Evolutionary conservation across 2,797 vertebrate genomes (phyloP).

Genomic region (Taenioides sp.): DNA sequence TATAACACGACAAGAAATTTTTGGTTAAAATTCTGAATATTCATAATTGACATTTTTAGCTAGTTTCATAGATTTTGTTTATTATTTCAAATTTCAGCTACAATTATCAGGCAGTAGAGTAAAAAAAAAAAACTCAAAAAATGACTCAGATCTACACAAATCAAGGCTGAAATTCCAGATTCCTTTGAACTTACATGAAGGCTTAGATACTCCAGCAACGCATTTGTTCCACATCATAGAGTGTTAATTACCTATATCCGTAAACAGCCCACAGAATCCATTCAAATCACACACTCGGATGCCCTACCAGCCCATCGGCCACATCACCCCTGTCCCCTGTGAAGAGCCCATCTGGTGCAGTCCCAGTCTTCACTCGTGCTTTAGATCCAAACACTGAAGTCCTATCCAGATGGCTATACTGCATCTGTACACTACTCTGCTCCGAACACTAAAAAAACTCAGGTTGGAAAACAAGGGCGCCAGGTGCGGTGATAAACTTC

Average conservation of each 20-base stretch:
- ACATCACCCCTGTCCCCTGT: constrained; percentile 84
- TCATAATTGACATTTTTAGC: too few species aligned
- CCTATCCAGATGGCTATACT: constrained; percentile 77
- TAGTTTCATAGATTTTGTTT: too few species aligned
- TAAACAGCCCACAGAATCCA: not conserved
- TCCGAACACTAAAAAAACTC: constrained; percentile 60
- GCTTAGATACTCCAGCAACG: not conserved
- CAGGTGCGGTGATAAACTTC: constrained; percentile 62
- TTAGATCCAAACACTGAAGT: constrained; percentile 83
- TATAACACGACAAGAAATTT: too few species aligned
- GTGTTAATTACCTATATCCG: not conserved
- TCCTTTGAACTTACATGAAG: too few species aligned
- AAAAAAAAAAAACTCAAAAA: too few species aligned
- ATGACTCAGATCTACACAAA: too few species aligned
- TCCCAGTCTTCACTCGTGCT: constrained; percentile 66
- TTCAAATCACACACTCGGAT: constrained; percentile 18
- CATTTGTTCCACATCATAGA: not conserved
- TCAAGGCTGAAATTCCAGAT: too few species aligned
- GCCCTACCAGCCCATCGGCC: constrained; percentile 58
- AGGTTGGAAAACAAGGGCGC: constrained; percentile 32
- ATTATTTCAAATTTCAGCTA: too few species aligned
- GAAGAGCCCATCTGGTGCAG: constrained; percentile 85
- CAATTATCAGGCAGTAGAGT: too few species aligned
- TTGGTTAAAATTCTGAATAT: too few species aligned
- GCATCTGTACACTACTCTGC: constrained; percentile 55